Evolutionary conservation across 2,113 vertebrate species (phyloP).

Genomic region (Oreochromis niloticus): DNA sequence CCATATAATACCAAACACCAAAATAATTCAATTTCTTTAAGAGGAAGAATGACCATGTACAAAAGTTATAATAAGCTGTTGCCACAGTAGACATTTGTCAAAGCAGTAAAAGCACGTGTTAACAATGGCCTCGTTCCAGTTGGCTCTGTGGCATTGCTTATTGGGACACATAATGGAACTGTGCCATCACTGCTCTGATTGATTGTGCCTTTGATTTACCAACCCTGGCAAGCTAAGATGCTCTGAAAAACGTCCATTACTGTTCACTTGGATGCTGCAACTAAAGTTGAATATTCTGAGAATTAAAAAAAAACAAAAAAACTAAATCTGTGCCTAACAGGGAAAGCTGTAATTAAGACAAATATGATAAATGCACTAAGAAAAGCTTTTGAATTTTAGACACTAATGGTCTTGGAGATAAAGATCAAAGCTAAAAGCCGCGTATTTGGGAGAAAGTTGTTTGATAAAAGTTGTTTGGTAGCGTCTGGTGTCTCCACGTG

Average conservation of each 20-base stretch:
- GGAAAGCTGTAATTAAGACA: neutral
- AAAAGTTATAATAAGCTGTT: neutral
- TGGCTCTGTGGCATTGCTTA: neutral
- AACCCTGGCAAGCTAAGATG: neutral
- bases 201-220: neutral
- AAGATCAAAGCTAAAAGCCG: neutral
- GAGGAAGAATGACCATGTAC: neutral
- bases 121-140: neutral
- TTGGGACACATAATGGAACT: neutral
- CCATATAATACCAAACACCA: neutral
- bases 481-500: neutral
- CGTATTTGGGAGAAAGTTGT: neutral
- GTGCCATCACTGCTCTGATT: neutral
- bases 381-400: neutral
- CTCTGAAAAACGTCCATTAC: neutral
- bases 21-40: neutral
- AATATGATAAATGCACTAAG: neutral
- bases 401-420: neutral
- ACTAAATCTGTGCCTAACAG: neutral
- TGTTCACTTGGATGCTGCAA: neutral
- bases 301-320: neutral
- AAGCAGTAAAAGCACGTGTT: neutral
- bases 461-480: neutral
- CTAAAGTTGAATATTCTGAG: neutral
- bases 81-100: neutral